Conservation (phyloP, 2,888 invertebrate genomes). For the Dendrolimus pini region DNA sequence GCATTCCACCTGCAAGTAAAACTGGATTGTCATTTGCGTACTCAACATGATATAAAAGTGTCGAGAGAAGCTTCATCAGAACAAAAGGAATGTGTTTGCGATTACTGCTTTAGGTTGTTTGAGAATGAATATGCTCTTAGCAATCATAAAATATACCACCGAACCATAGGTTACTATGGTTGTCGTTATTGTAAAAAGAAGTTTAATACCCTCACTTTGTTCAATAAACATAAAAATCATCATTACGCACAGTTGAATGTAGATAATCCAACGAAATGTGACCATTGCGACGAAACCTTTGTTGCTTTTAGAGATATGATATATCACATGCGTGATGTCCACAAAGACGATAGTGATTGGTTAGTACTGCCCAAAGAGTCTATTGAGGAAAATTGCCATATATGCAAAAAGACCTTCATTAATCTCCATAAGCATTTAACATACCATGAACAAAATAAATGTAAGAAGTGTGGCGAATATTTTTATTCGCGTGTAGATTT, state of each 20-base stretch:
- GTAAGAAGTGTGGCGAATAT: slow-evolving; percentile 67
- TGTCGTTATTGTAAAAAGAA: slow-evolving; percentile 71
- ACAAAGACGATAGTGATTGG: slow-evolving; percentile 68
- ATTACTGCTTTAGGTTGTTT: slow-evolving; percentile 66
- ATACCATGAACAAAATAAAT: slow-evolving; percentile 67
- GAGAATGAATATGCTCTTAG: slow-evolving; percentile 58
- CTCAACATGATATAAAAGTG: slow-evolving; percentile 48
- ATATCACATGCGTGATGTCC: slow-evolving; percentile 63
- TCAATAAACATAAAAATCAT: slow-evolving; percentile 70
- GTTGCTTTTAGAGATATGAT: slow-evolving; percentile 72
- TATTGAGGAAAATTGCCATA: slow-evolving; percentile 54
- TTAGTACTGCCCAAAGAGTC: slow-evolving; percentile 58
- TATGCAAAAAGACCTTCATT: slow-evolving; percentile 61
- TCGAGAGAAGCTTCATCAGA: slow-evolving; percentile 36
- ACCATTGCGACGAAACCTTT: slow-evolving; percentile 73
- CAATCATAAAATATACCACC: slow-evolving; percentile 62
- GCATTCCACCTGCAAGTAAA: slow-evolving; percentile 69
- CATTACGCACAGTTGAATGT: slow-evolving; percentile 56
- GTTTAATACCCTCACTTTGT: slow-evolving; percentile 64
- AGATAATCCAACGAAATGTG: slow-evolving; percentile 64
- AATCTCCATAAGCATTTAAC: slow-evolving; percentile 60
- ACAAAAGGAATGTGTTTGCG: slow-evolving; percentile 55
- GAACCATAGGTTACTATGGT: slow-evolving; percentile 58
- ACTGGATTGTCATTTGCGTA: slow-evolving; percentile 63
- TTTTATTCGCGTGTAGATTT: slow-evolving; percentile 55